Percentiles rank a stretch among this genome's conserved stretches.
Evolutionary conservation across 2,888 invertebrate genomes (phyloP).

Genomic region (Baronia brevicornis): DNA sequence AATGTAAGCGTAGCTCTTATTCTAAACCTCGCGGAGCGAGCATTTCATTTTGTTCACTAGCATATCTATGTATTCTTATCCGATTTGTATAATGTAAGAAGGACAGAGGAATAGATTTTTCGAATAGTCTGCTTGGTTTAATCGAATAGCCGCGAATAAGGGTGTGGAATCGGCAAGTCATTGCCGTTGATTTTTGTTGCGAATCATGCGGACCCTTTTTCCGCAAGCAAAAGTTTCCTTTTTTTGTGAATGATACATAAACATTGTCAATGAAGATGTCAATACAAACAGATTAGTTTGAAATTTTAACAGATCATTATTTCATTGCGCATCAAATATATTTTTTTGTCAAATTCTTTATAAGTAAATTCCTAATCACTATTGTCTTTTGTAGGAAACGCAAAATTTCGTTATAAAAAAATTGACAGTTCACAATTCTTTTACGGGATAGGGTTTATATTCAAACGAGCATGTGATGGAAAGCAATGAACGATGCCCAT

Average conservation of each 20-base stretch:
- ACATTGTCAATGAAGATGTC: background rate
- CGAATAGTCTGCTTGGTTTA: slow-evolving; percentile 18
- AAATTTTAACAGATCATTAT: too few species aligned
- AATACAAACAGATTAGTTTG: too few species aligned
- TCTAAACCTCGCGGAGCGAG: slow-evolving; percentile 21
- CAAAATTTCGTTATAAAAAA: too few species aligned
- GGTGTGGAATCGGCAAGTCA: slow-evolving; percentile 53
- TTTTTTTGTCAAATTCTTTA: too few species aligned
- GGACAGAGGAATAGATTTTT: slow-evolving; percentile 14
- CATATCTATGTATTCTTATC: slow-evolving; percentile 17
- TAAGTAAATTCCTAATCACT: too few species aligned
- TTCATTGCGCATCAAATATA: too few species aligned
- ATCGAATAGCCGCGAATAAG: slow-evolving; percentile 15
- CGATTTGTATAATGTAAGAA: slow-evolving; percentile 16
- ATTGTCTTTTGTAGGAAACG: too few species aligned
- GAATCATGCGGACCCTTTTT: slow-evolving; percentile 29
- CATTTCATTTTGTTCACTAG: slow-evolving; percentile 20
- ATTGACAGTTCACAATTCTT: too few species aligned
- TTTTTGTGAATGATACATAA: slow-evolving; percentile 17
- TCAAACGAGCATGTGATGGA: too few species aligned
- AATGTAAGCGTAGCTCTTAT: slow-evolving; percentile 34
- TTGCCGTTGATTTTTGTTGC: slow-evolving; percentile 57
- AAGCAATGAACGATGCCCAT: too few species aligned
- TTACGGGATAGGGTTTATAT: too few species aligned
- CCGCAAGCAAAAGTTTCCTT: slow-evolving; percentile 17